phyloP scores from a whole-genome alignment of 2,113 vertebrate genomes.

The Gymnogyps californianus region DNA sequence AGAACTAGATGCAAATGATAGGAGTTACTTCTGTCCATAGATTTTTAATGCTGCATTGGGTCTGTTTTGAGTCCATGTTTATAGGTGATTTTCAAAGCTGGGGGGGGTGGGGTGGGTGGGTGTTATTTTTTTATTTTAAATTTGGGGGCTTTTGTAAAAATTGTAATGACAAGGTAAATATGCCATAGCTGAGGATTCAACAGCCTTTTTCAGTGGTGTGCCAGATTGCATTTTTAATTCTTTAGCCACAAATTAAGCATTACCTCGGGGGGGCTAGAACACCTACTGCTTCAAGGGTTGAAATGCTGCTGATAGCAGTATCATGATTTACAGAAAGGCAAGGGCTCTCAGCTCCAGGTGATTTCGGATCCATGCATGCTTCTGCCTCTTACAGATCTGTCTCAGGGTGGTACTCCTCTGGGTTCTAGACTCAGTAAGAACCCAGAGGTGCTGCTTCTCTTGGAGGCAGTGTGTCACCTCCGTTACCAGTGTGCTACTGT shows the following conservation, averaged over 20 bases:
- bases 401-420: not conserved
- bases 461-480: not conserved
- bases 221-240: not conserved
- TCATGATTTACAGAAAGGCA: not conserved
- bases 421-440: not conserved
- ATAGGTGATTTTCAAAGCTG: not conserved
- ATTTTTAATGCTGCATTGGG: not conserved
- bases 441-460: not conserved
- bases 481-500: not conserved
- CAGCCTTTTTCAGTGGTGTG: not conserved
- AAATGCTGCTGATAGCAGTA: not conserved
- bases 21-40: not conserved
- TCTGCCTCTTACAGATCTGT: not conserved
- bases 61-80: not conserved
- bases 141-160: not conserved
- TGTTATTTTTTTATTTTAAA: not conserved
- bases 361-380: fast-evolving
- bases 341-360: not conserved
- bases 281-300: not conserved
- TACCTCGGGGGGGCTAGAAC: not conserved
- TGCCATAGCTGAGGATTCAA: not conserved
- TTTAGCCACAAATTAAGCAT: not conserved
- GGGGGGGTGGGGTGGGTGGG: too few species aligned
- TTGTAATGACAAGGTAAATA: not conserved
- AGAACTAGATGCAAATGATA: not conserved